Percentiles rank a stretch among this genome's conserved stretches.
These are phyloP conservation scores for Neosilurus mollespiculum DNA, from an alignment of 2,797 vertebrate species.

Conservation along the genomic window DNA sequence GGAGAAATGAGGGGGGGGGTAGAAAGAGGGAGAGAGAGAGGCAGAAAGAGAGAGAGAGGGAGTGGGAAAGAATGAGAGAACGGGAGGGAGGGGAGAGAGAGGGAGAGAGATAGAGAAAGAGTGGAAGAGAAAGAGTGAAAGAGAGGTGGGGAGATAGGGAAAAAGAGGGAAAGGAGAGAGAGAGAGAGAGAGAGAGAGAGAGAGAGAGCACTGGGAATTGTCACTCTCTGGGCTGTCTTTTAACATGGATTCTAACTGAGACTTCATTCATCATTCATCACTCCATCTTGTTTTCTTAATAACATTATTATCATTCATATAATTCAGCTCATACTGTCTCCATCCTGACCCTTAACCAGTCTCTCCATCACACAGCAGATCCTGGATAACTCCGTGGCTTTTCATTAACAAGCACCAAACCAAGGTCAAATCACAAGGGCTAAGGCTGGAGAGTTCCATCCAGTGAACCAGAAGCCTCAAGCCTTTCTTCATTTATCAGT, in stretches of 20 bases:
- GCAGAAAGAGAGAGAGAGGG: background rate
- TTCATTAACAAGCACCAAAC: background rate
- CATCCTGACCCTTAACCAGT: background rate
- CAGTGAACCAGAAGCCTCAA: background rate
- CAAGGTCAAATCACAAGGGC: background rate
- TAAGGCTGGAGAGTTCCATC: constrained; percentile 24
- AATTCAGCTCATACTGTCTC: background rate
- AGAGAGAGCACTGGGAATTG: constrained; percentile 45
- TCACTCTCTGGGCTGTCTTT: constrained; percentile 44
- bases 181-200: constrained; percentile 2
- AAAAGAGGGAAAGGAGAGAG: too few relatives aligned
- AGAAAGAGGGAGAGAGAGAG: background rate
- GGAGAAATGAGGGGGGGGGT: constrained; percentile 2
- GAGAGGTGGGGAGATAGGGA: too few relatives aligned
- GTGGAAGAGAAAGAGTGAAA: background rate
- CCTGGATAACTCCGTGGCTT: background rate
- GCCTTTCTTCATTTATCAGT: constrained; percentile 45
- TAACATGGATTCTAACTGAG: constrained; percentile 32
- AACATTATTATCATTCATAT: background rate
- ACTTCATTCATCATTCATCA: constrained; percentile 16
- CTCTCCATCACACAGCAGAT: background rate
- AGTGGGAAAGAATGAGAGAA: background rate
- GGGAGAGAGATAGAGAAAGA: constrained; percentile 8
- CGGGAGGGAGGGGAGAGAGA: background rate
- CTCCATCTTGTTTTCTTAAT: constrained; percentile 6